Base-by-base conservation (phyloP, 2,113 vertebrate species). In the Oncorhynchus masou region DNA sequence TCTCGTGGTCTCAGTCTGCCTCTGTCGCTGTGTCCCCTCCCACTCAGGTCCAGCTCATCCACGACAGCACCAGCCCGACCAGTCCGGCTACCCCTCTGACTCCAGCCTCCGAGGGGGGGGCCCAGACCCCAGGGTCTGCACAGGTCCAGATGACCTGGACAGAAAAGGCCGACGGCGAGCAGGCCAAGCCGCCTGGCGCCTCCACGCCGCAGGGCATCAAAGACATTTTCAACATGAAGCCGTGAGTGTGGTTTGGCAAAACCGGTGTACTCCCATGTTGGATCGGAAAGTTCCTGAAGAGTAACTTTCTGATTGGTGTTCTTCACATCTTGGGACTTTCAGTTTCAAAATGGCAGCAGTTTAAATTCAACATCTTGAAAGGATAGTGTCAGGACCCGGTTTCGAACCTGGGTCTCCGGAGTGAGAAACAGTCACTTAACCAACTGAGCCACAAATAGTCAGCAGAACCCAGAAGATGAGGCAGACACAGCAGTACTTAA, bases 181-280 rank as follows among this genome's bases (percentile, higher is more conserved):
- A 96, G 79, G 95, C 94, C 83, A 97, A 99, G 89, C 95, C 94
- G 70, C 93, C 95, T n/a, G 95, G 94, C 62, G 95, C 94, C 0
- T 91, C 95, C 89, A 96, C 97, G 81, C 94, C 96, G 0, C 95
- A 97, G 80, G 95, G 94, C 92, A 96, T 99, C 92, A 98, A 97
- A 88, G 97, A 99, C 88, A 95, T 99, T 89, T 99, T 99, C 95
- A 99, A 92, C 93, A 99, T 99, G 97, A 99, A 99, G 94, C 98
- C 98, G 98, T 99, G 94, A 0, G 97, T 94, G 12, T 48, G 7
- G 11, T 9, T 54, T 54, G 51, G 51, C 51, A 54, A 54, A 54
- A 54, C 3, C 5, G 3, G 1, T 54, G 19, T 19, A 54, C 16
- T 19, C 16, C 4, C 16, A 19, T 54, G 51, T 15, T 54, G 51